phyloP scores from a whole-genome alignment of 2,113 vertebrate species.

The Triplophysa tibetana region DNA sequence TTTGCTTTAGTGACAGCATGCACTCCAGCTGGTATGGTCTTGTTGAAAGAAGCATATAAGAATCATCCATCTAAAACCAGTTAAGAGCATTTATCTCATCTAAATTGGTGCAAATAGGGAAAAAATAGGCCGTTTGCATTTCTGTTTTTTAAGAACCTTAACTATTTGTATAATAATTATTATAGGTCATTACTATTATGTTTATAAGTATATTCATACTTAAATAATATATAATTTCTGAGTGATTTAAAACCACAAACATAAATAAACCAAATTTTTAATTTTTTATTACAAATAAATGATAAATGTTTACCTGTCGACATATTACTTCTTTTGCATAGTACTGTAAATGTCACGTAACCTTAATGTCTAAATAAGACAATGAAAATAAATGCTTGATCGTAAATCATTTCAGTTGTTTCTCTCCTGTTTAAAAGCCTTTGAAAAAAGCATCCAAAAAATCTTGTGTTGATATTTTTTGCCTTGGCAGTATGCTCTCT shows the following conservation, averaged over 20 bases:
- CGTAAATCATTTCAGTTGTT: not conserved
- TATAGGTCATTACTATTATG: not conserved
- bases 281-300: too few relatives aligned
- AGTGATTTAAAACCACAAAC: too few relatives aligned
- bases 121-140: not conserved
- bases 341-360: not conserved
- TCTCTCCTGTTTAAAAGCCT: not conserved
- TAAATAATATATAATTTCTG: too few relatives aligned
- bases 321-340: too few relatives aligned
- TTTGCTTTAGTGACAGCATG: too few relatives aligned
- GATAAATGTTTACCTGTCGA: too few relatives aligned
- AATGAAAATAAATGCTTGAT: conserved; percentile 1
- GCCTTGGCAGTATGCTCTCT: conserved; percentile 43
- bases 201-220: not conserved
- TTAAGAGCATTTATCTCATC: not conserved
- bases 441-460: conserved; percentile 47
- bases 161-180: not conserved
- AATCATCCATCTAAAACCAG: not conserved
- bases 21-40: too few relatives aligned
- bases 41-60: too few relatives aligned
- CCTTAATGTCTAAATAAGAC: not conserved
- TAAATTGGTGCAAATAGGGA: not conserved
- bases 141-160: not conserved
- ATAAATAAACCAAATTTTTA: too few relatives aligned
- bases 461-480: conserved; percentile 56